phyloP scores from a whole-genome alignment of 1,140 invertebrate genomes.

The Papilio xuthus region DNA sequence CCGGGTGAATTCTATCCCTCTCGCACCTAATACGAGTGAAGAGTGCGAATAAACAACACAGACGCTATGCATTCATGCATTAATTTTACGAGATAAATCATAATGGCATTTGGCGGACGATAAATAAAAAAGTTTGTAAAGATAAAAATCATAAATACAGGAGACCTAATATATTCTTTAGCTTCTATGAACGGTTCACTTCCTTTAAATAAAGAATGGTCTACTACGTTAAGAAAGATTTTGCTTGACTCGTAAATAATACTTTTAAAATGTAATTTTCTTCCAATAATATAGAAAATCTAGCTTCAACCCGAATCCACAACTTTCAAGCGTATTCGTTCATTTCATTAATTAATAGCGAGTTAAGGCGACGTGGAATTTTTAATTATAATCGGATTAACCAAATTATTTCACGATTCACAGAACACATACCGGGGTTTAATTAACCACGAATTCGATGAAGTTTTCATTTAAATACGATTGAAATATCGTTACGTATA shows the following conservation, averaged over 20 bases:
- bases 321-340: neutral
- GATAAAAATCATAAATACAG: neutral
- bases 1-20: neutral
- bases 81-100: neutral
- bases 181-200: neutral
- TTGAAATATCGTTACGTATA: neutral
- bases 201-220: neutral
- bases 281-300: neutral
- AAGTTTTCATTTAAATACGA: constrained; percentile 1
- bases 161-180: neutral
- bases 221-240: no score
- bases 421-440: neutral
- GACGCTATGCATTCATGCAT: constrained; percentile 13
- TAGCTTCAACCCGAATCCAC: neutral
- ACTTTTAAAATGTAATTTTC: neutral
- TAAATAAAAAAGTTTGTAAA: neutral
- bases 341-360: neutral
- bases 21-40: neutral
- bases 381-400: constrained; percentile 13
- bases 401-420: constrained; percentile 4
- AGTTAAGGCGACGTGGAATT: constrained; percentile 7
- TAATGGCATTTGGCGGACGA: neutral
- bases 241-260: no score
- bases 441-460: constrained; percentile 8
- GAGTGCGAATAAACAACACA: neutral